These are phyloP conservation scores for Agrilus planipennis DNA, from an alignment of 1,140 invertebrate species.

Conservation along the genomic window DNA sequence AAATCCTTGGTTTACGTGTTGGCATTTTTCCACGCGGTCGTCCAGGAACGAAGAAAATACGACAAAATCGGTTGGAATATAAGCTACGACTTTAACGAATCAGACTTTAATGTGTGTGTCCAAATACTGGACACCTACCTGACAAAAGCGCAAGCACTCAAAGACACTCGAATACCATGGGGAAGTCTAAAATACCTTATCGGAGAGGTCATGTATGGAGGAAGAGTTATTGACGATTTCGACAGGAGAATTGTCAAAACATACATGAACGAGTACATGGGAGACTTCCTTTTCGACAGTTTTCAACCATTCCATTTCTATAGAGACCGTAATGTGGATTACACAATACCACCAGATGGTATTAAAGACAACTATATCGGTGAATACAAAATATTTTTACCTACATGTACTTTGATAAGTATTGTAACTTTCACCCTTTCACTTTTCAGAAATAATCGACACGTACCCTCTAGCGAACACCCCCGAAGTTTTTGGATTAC, in stretches of 20 bases:
- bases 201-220: constrained; percentile 90
- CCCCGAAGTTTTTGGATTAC: constrained; percentile 81
- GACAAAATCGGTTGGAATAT: constrained; percentile 92
- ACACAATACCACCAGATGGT: constrained; percentile 60
- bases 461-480: constrained; percentile 58
- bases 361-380: constrained; percentile 58
- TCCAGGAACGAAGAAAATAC: constrained; percentile 82
- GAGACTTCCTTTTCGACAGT: constrained; percentile 81
- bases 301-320: constrained; percentile 87
- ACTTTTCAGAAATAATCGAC: constrained; percentile 49
- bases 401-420: neutral
- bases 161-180: constrained; percentile 65
- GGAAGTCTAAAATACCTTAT: constrained; percentile 82
- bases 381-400: constrained; percentile 33
- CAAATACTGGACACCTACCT: constrained; percentile 74
- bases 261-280: constrained; percentile 90
- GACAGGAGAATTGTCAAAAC: constrained; percentile 73
- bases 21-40: constrained; percentile 83
- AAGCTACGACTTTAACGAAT: constrained; percentile 84
- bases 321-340: constrained; percentile 59
- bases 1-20: constrained; percentile 71
- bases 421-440: constrained; percentile 4
- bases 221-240: constrained; percentile 79
- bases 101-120: constrained; percentile 78
- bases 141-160: constrained; percentile 48